A percentile compares a stretch with the other conserved stretches of the same genome.
Evolutionary conservation across 2,888 invertebrate species (phyloP).

Genomic region (Aleiodes alternator): DNA sequence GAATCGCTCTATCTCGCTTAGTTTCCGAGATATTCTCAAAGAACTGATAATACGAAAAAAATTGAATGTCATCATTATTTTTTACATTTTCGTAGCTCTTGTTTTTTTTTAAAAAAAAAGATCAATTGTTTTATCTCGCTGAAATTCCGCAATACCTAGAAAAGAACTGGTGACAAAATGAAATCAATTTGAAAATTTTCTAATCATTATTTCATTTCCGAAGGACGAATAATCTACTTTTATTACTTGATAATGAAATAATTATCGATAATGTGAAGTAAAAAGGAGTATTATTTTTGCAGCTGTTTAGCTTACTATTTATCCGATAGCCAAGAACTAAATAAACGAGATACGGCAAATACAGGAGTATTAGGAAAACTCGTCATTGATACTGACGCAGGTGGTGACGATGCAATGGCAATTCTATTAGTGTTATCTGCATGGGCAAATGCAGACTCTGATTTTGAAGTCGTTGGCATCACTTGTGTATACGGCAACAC

Average conservation of each 20-base stretch:
- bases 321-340: background rate
- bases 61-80: too few species aligned
- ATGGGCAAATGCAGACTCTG: constrained; percentile 50
- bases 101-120: too few species aligned
- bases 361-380: constrained; percentile 57
- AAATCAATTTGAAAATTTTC: too few species aligned
- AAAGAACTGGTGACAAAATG: too few species aligned
- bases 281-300: background rate
- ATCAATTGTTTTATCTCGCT: too few species aligned
- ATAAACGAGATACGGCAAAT: background rate
- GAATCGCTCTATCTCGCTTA: too few species aligned
- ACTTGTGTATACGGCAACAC: constrained; percentile 79
- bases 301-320: constrained; percentile 8
- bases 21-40: too few species aligned
- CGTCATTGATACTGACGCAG: constrained; percentile 77
- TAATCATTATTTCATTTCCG: background rate
- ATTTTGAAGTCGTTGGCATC: constrained; percentile 76
- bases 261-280: background rate
- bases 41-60: too few species aligned
- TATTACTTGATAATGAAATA: background rate
- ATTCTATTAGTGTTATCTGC: constrained; percentile 71
- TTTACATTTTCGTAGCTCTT: too few species aligned
- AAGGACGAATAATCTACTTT: background rate
- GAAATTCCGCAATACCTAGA: too few species aligned
- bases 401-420: constrained; percentile 76